Base-by-base conservation (phyloP, 1,140 invertebrate species). In the Mycetomoellerius zeteki region DNA sequence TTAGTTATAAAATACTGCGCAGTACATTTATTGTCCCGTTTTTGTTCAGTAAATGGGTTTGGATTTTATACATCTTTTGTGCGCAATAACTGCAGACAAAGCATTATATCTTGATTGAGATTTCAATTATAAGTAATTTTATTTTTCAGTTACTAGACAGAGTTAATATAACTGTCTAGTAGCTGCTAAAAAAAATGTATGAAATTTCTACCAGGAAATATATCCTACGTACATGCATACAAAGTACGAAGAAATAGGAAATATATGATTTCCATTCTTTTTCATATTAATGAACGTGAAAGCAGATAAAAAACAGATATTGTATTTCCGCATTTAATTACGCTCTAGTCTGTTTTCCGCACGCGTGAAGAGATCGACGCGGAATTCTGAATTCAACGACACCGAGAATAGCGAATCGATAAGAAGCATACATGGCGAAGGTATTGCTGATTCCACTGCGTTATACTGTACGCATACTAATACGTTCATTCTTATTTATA, bases 401-500 rank as follows among this genome's bases (percentile, higher is more conserved):
- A 47, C 7, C 37, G 54, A 27, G 21, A 56, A 43, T 19, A 14
- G 24, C 12, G 54, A 82, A 58, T 73, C 37, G 80, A 84, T 60
- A 47, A 73, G 43, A 84, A 73, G 54, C 67, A 19, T 30, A 43
- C 56, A 7, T 12, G 62, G 37, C 3, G 16, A 19, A 24, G 14
- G 8, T 73, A 50, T 47, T 19, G 54, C 54, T 60, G 80, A 84
- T 84, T 27, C 37, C 69, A 6, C 37, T 7, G 43, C 37, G 69
- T 58, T 60, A 47, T 50, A 71, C 65, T 1, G 10, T 56, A 24
- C 56, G 69, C 54, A 82, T 84, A 84, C 54, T 75, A 75, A 84
- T 27, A 37, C 37, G n/a, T 84, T 84, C 69, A 75, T 84, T 84
- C 37, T 84, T 84, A 84, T 75, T 84, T 60, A 84, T 84, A 60